Evolutionary conservation across 2,797 vertebrate species (phyloP), one percentile per base, ranked within the genome.

Genomic region (Clarias pachynema): DNA sequence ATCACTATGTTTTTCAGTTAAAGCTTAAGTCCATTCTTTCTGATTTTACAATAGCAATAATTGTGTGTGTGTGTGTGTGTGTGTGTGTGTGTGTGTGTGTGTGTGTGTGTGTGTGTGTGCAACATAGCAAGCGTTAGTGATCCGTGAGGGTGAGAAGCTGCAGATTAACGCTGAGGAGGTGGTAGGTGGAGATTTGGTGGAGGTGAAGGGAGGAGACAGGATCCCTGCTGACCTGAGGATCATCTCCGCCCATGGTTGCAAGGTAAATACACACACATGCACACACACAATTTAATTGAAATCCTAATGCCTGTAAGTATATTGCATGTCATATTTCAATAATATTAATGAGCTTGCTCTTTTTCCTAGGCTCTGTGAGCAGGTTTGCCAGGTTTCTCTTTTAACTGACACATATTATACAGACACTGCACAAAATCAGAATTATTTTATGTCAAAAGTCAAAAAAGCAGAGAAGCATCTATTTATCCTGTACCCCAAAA

Each of bases 61-160:
- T 37, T 69, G 20, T 20, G 57, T 60, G 26, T 62, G n/a, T n/a
- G n/a, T n/a, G n/a, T 22, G n/a, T n/a, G n/a, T n/a, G n/a, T n/a
- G n/a, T n/a, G n/a, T n/a, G n/a, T 57, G n/a, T 83, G 74, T 83
- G 37, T 79, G 72, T 70, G 18, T 72, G 70, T 77, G 31, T 4
- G 65, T 82, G 34, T 86, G 81, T 79, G 73, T 83, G 80, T 73
- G 59, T 66, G 74, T 82, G 57, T 37, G 26, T 82, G 31, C 75
- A 29, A 34, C 72, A n/a, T 56, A 98, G 97, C 97, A 98, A 98
- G 97, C 97, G 69, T 91, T 98, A 89, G 96, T 98, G 89, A 98
- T 98, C 92, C 95, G 97, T 29, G 97, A 98, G 91, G 97, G 97
- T 0, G 97, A 97, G 91, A 98, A 98, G 93, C 97, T 97, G 94